Evolutionary conservation across 1,140 invertebrate genomes (phyloP).

Genomic region (Aphaenogaster ashmeadi): DNA sequence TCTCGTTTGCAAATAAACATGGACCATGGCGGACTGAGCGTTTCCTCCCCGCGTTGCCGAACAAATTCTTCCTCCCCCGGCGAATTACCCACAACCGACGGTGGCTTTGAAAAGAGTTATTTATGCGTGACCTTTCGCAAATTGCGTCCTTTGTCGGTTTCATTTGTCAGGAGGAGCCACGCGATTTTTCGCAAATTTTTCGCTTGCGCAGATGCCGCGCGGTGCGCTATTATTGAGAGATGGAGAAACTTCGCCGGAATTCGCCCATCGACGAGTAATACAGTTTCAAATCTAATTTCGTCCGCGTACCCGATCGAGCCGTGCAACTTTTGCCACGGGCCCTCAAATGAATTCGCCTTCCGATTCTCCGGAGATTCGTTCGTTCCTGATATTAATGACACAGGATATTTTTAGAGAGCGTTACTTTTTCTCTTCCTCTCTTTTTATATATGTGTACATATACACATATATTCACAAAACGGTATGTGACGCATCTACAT

Average conservation of each 20-base stretch:
- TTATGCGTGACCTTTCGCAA: constrained; percentile 35
- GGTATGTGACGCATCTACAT: not conserved
- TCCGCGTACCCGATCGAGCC: constrained; percentile 19
- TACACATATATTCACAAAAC: not conserved
- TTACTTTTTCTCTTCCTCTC: constrained; percentile 39
- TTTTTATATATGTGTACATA: constrained; percentile 40
- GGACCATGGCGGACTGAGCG: not conserved
- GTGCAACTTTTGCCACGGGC: constrained; percentile 22
- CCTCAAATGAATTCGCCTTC: constrained; percentile 30
- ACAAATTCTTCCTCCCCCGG: not conserved
- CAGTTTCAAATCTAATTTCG: constrained; percentile 54
- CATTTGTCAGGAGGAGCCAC: not conserved
- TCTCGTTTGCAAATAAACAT: constrained; percentile 59
- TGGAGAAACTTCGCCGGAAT: constrained; percentile 34
- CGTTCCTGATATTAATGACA: constrained; percentile 33
- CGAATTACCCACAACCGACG: not conserved
- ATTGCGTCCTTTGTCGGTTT: constrained; percentile 5
- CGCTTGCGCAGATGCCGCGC: not conserved
- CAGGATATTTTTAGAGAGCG: not conserved
- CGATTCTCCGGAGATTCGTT: constrained; percentile 19
- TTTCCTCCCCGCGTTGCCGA: not conserved
- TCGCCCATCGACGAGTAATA: constrained; percentile 47
- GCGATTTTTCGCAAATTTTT: constrained; percentile 35
- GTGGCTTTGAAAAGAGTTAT: constrained; percentile 44
- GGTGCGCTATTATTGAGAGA: not conserved